These are phyloP conservation scores for Mystacornis crossleyi DNA, from an alignment of 2,113 vertebrate species.

Conservation along the genomic window DNA sequence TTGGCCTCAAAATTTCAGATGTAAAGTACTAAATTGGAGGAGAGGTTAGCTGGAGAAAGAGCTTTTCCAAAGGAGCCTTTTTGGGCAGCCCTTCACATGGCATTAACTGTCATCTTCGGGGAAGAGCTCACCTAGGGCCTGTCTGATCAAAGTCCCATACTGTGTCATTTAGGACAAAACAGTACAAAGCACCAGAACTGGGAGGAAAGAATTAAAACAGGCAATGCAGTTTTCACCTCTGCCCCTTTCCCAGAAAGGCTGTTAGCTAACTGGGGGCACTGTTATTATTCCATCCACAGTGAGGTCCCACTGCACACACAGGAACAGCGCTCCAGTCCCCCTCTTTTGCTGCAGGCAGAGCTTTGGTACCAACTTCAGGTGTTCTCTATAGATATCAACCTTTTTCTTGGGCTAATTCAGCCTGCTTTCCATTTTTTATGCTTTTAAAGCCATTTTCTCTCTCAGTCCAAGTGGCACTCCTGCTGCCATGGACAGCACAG, in stretches of 20 bases:
- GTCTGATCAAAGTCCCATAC: neutral
- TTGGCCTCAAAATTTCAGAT: slow-evolving; percentile 15
- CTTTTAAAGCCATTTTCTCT: neutral
- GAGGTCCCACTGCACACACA: neutral
- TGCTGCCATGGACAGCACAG: neutral
- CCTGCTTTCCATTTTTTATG: neutral
- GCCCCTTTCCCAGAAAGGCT: neutral
- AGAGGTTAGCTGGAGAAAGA: slow-evolving; percentile 1
- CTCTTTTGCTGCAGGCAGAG: neutral
- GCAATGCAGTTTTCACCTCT: neutral
- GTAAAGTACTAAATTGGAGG: slow-evolving; percentile 15
- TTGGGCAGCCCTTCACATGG: neutral
- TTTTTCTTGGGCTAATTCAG: neutral
- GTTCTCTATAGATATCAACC: neutral
- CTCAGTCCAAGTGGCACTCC: neutral
- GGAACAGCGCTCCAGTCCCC: neutral
- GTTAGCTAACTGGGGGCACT: neutral
- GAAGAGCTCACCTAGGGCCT: neutral
- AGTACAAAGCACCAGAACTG: neutral
- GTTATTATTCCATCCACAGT: rapidly evolving
- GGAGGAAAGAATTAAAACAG: neutral
- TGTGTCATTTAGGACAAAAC: neutral
- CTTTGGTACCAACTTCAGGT: neutral
- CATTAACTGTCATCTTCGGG: neutral
- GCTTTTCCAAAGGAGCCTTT: neutral